Evolutionary conservation across 2,797 vertebrate species (phyloP), one percentile per base, ranked within the genome.

Genomic region (Potorous gilbertii): DNA sequence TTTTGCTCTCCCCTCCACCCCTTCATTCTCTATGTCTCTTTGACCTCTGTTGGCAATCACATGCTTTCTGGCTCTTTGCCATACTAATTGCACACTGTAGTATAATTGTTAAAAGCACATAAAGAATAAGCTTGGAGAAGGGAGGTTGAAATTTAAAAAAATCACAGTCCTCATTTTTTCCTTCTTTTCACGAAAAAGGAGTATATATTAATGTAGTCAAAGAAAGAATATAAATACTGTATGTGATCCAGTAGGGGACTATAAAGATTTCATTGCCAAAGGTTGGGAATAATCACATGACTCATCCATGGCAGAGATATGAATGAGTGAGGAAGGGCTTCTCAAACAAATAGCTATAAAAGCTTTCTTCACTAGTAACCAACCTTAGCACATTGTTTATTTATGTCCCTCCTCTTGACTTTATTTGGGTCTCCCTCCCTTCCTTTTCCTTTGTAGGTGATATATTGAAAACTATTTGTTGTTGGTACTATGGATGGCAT

Each of bases 101-200:
- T 90, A 52, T 92, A 46, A 54, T 95, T 46, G 31, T 16, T 62
- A 56, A 96, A 90, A 21, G 0, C 54, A 56, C 91, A 46, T 50
- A 56, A 93, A 87, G n/a, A 56, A 54, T 56, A 11, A n/a, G 40
- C 24, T 59, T 87, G 81, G 24, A 40, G 91, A 81, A 81, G 95
- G 40, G 66, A 92, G 96, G 40, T 92, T 92, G 55, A 94, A 93
- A 24, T 5, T 10, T 28, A 90, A 74, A 46, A 93, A 92, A 96
- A 90, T 46, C 40, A 74, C 18, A 81, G 18, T 46, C 8, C 40
- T 46, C 1, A 46, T 24, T 81, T 81, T 57, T 81, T 81, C 27
- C 21, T 81, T 40, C 81, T 54, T 96, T 95, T 94, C 56, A 16
- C 0, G 34, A 97, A 96, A 90, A 92, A 91, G 0, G 54, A 94